Evolutionary conservation across 2,113 vertebrate genomes (phyloP).

Genomic region (Delphinapterus leucas): DNA sequence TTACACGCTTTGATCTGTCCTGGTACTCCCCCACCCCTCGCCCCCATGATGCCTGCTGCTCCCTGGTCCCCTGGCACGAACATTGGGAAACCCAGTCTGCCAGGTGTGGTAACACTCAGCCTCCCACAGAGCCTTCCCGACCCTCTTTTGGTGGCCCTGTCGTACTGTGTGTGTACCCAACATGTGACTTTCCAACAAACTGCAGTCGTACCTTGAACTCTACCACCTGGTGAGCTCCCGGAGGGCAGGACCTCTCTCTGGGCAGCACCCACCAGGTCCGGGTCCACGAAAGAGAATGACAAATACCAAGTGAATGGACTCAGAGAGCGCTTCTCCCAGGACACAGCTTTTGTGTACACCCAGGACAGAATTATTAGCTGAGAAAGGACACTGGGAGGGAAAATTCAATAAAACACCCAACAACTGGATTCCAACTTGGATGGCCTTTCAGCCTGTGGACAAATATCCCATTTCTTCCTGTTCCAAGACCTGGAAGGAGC

Average conservation of each 20-base stretch:
- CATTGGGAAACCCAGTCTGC: background rate
- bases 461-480: background rate
- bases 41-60: background rate
- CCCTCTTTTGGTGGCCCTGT: background rate
- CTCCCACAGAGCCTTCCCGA: background rate
- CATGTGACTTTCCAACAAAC: background rate
- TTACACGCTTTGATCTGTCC: background rate
- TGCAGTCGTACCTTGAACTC: background rate
- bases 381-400: background rate
- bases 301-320: background rate
- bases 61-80: background rate
- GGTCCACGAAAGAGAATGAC: background rate
- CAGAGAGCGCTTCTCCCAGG: background rate
- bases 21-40: background rate
- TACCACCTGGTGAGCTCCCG: background rate
- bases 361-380: conserved; percentile 2
- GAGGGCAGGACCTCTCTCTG: background rate
- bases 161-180: background rate
- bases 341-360: background rate
- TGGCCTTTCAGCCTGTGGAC: background rate
- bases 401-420: background rate
- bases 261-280: background rate
- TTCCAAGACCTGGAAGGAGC: background rate
- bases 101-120: background rate
- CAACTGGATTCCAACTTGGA: background rate